Evolutionary conservation across 2,888 invertebrate genomes (phyloP).

Genomic region (Xylota segnis): DNA sequence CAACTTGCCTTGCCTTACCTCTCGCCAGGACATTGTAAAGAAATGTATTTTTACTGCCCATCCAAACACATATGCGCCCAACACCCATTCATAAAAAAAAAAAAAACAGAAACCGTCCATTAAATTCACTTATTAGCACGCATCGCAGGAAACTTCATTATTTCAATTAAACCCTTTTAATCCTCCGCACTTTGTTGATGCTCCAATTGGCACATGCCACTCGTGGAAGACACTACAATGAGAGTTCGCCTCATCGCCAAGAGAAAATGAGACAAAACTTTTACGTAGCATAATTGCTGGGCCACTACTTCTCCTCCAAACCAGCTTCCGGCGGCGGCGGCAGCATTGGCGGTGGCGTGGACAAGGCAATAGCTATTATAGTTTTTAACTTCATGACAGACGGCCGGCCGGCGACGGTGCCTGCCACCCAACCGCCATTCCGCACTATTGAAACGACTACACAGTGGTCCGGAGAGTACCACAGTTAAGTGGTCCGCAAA

Average conservation of each 20-base stretch:
- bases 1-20: neutral
- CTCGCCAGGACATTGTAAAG: conserved; percentile 33
- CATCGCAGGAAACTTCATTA: conserved; percentile 72
- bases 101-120: conserved; percentile 43
- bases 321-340: conserved; percentile 10
- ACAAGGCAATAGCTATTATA: conserved; percentile 60
- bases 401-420: conserved; percentile 53
- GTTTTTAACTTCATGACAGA: conserved; percentile 70
- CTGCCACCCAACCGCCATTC: conserved; percentile 48
- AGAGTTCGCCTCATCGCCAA: conserved; percentile 16
- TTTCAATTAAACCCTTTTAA: conserved; percentile 69
- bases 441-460: conserved; percentile 21
- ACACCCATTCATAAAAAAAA: conserved; percentile 33
- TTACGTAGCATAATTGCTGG: conserved; percentile 49
- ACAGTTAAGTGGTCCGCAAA: conserved; percentile 64
- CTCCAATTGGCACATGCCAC: conserved; percentile 66
- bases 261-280: conserved; percentile 67
- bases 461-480: conserved; percentile 30
- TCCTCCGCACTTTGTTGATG: conserved; percentile 42
- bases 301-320: conserved; percentile 28
- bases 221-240: conserved; percentile 37
- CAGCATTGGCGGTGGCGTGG: conserved; percentile 17
- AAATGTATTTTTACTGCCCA: conserved; percentile 62
- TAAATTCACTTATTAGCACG: conserved; percentile 73
- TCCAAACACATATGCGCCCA: conserved; percentile 7